Evolutionary conservation across 1,140 invertebrate genomes (phyloP).

Genomic region (Oreohelix idahoensis): DNA sequence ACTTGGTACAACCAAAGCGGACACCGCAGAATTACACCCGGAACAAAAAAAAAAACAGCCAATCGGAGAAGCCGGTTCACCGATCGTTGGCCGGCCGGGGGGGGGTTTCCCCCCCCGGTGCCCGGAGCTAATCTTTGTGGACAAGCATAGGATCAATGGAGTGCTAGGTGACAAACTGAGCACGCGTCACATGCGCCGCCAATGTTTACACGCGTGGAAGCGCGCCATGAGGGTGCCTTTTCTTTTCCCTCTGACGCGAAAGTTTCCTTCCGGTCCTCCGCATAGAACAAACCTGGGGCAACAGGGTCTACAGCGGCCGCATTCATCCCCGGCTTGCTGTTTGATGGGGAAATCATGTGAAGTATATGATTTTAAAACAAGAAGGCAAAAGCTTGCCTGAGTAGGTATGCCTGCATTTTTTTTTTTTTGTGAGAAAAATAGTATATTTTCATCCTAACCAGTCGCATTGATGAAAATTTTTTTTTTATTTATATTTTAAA

Average conservation of each 20-base stretch:
- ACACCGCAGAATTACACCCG: constrained; percentile 18
- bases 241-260: constrained; percentile 14
- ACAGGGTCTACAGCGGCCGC: constrained; percentile 13
- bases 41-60: constrained; percentile 22
- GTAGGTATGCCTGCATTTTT: no score
- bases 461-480: no score
- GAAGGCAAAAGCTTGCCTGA: no score
- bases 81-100: constrained; percentile 1
- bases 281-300: constrained; percentile 20
- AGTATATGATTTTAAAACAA: no score
- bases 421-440: no score
- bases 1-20: constrained; percentile 1
- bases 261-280: constrained; percentile 17
- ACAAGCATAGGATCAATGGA: constrained; percentile 30
- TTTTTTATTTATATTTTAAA: no score
- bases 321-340: constrained; percentile 8
- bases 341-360: constrained; percentile 25
- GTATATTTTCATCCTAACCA: no score
- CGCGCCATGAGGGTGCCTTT: constrained; percentile 23
- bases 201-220: background rate
- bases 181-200: constrained; percentile 9
- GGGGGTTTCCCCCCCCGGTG: no score
- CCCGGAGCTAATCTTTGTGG: constrained; percentile 29
- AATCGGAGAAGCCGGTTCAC: constrained; percentile 26
- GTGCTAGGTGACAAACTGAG: constrained; percentile 28